These are phyloP conservation scores for Strongylocentrotus purpuratus DNA, from an alignment of 35 echinoderm and acorn worm genomes.

Conservation along the genomic window DNA sequence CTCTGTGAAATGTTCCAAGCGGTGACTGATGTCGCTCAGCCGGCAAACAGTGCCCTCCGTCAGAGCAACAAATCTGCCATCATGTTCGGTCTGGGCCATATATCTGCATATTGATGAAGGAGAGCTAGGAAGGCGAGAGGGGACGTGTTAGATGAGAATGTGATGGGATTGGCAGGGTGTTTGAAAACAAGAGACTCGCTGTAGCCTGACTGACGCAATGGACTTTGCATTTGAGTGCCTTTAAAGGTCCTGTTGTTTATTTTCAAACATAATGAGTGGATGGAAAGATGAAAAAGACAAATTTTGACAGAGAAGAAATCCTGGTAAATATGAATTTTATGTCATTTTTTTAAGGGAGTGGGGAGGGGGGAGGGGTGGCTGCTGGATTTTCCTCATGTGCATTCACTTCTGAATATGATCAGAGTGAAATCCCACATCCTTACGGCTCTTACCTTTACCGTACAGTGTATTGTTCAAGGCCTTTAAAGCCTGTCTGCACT, in stretches of 20 bases:
- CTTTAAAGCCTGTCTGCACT: too few species aligned
- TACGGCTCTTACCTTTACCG: too few species aligned
- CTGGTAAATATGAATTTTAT: too few species aligned
- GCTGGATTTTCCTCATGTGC: too few species aligned
- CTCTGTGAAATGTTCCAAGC: neutral
- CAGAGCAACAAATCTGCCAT: neutral
- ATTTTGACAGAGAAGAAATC: too few species aligned
- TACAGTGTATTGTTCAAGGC: too few species aligned
- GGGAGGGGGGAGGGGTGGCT: too few species aligned
- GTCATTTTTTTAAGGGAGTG: too few species aligned
- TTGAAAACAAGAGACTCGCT: neutral
- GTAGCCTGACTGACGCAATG: neutral
- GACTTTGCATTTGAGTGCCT: neutral
- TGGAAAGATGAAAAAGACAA: too few species aligned
- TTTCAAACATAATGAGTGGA: neutral
- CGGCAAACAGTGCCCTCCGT: neutral
- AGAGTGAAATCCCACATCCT: too few species aligned
- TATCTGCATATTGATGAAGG: neutral
- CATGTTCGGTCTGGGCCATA: neutral
- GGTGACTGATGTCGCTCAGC: neutral
- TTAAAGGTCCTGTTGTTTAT: neutral
- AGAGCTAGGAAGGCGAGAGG: neutral
- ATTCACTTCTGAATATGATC: too few species aligned
- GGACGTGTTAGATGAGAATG: neutral
- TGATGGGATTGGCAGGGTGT: neutral